Evolutionary conservation across 2,888 invertebrate species (phyloP), one percentile per base, ranked within the genome.

Genomic region (Andrena minutula): DNA sequence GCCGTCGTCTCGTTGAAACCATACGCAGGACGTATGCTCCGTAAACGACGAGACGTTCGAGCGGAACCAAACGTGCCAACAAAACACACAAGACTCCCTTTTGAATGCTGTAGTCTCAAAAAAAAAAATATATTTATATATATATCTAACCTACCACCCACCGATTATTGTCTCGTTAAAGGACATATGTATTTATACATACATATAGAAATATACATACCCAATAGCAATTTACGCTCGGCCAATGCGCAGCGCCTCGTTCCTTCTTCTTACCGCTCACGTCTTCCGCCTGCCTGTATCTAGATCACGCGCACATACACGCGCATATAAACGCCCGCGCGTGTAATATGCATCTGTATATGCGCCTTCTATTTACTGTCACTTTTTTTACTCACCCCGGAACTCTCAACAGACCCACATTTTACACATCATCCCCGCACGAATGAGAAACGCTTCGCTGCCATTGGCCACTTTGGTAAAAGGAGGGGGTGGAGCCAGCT

Each of bases 401-500:
- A 53, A 53, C 51, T 30, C 6, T 41, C 28, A 28, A 56, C 69
- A 30, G 63, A 51, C 66, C 83, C 65, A 20, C 26, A 12, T 64
- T 56, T 74, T 61, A 76, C 56, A 72, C 60, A 64, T 74, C 66
- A 75, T 76, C 41, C 82, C 76, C 83, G 86, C 84, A 87, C 87
- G 80, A 88, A 84, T 86, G 88, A 85, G 89, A 88, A 89, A 90
- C 91, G 92, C 92, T 92, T 92, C 92, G 92, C 92, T 93, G 92
- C 91, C 93, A 92, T 93, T 93, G 93, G 93, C 92, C 93, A 91
- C 77, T 90, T 41, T 92, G 91, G 92, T 92, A 91, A 93, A 93
- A 93, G 92, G 92, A 93, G 93, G 93, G 94, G 93, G 92, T 94
- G 93, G 93, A 94, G 94, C 94, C 94, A 93, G 94, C 93, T 92